Base-by-base conservation (phyloP, 2,888 invertebrate species). In the Chloroclystis v-ata region DNA sequence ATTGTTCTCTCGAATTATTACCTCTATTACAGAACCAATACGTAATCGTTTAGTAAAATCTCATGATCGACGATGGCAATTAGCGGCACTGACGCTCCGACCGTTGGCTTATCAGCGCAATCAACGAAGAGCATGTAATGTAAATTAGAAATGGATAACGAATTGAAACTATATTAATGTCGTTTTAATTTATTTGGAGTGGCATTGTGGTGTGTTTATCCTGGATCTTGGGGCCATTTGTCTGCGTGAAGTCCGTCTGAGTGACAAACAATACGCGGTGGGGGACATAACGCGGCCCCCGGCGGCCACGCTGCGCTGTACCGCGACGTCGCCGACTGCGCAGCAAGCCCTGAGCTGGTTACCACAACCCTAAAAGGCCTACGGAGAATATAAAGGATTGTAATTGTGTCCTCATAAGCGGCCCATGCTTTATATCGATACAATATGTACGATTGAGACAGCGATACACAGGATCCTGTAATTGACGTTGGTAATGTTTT, bases 361-460 rank as follows among this genome's bases (percentile, higher is more conserved):
- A 74, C 72, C 72, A 71, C 72, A 57, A 63, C 67, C 82, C 77
- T 72, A 82, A 82, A 80, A 81, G 79, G 83, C 78, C 67, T 65
- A 45, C 57, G 54, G 69, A 63, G 75, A 76, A 79, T 81, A 81
- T 84, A 84, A 83, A 80, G 78, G 75, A 74, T 74, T 76, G 81
- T 84, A 83, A 84, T 85, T 84, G 82, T 84, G 78, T 81, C 75
- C 79, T 84, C 85, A 82, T 82, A 83, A 83, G 78, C 74, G 72
- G 67, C 61, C 68, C 68, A 67, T 70, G 72, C 74, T 72, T 67
- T 67, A 67, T 65, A 69, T 72, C 67, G 69, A 69, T 64, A 65
- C 65, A 64, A 69, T 64, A 65, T 62, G 62, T 63, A 62, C 76
- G 77, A 83, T 84, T 81, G 81, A 83, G 75, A 75, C 74, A 74